These are phyloP conservation scores for Cataglyphis albicans DNA, from an alignment of 2,888 invertebrate genomes.

Conservation along the genomic window DNA sequence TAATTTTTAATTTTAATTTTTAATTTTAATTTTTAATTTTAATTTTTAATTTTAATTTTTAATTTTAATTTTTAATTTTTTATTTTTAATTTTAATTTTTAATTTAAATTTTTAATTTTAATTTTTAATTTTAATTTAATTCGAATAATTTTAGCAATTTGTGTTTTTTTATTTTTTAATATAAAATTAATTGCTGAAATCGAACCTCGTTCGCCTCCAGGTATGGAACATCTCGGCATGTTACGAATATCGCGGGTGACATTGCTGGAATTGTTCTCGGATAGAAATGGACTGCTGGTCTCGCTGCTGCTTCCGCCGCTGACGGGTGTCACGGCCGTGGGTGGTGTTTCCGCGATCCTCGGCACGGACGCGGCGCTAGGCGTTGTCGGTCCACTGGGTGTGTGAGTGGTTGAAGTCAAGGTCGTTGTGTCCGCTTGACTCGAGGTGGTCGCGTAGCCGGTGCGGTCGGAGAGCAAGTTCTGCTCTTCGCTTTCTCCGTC, in stretches of 20 bases:
- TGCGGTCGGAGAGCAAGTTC: conserved; percentile 69
- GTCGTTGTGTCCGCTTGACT: conserved; percentile 79
- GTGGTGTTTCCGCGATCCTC: conserved; percentile 84
- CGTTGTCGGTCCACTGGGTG: conserved; percentile 81
- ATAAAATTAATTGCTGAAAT: neutral
- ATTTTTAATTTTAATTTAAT: neutral
- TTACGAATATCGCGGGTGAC: conserved; percentile 80
- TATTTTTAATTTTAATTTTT: too few species aligned
- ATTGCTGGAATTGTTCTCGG: conserved; percentile 83
- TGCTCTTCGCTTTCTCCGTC: conserved; percentile 83
- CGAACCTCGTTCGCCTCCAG: conserved; percentile 83
- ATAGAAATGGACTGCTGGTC: conserved; percentile 86
- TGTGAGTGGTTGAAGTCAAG: conserved; percentile 77
- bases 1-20: too few species aligned
- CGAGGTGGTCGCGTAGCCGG: conserved; percentile 65
- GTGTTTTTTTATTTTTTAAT: neutral
- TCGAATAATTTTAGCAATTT: neutral
- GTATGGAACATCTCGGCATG: conserved; percentile 82
- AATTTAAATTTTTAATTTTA: too few species aligned
- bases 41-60: too few species aligned
- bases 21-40: too few species aligned
- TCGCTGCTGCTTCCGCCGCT: conserved; percentile 86
- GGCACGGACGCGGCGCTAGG: conserved; percentile 80
- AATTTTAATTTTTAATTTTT: too few species aligned
- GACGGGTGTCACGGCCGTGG: conserved; percentile 84